A percentile compares a stretch with the other conserved stretches of the same genome.
These are phyloP conservation scores for Drosophila arawakana DNA, from an alignment of 1,140 invertebrate genomes.

Conservation along the genomic window DNA sequence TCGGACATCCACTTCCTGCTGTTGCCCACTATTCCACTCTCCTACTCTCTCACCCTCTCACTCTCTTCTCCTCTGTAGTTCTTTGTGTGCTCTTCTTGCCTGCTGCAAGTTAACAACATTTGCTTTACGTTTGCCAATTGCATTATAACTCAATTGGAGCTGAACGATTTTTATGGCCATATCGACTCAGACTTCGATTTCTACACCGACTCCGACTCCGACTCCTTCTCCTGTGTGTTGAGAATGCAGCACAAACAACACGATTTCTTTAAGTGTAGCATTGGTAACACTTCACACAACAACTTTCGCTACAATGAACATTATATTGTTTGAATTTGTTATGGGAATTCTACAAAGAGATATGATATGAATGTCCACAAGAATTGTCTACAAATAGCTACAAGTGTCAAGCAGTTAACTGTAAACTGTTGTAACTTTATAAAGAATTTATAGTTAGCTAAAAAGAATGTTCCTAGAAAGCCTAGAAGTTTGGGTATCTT, in stretches of 20 bases:
- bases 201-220: not conserved
- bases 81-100: slow-evolving; percentile 20
- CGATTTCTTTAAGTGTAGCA: slow-evolving; percentile 1
- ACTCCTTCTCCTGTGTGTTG: slow-evolving; percentile 40
- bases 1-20: slow-evolving; percentile 26
- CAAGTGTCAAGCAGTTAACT: too few species aligned
- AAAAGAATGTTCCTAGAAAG: too few species aligned
- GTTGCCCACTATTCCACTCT: not conserved
- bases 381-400: too few species aligned
- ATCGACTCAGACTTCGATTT: slow-evolving; percentile 16
- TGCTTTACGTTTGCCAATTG: slow-evolving; percentile 82
- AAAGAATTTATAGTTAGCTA: too few species aligned
- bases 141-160: slow-evolving; percentile 81
- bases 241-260: slow-evolving; percentile 8
- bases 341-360: not conserved
- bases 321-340: not conserved
- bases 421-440: too few species aligned
- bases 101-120: slow-evolving; percentile 73
- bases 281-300: not conserved
- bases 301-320: not conserved
- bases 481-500: too few species aligned
- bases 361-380: not conserved
- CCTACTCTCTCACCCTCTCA: not conserved
- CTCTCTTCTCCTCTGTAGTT: not conserved
- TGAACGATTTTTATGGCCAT: slow-evolving; percentile 71